phyloP scores from a whole-genome alignment of 2,113 vertebrate genomes.

The Scatophagus argus region DNA sequence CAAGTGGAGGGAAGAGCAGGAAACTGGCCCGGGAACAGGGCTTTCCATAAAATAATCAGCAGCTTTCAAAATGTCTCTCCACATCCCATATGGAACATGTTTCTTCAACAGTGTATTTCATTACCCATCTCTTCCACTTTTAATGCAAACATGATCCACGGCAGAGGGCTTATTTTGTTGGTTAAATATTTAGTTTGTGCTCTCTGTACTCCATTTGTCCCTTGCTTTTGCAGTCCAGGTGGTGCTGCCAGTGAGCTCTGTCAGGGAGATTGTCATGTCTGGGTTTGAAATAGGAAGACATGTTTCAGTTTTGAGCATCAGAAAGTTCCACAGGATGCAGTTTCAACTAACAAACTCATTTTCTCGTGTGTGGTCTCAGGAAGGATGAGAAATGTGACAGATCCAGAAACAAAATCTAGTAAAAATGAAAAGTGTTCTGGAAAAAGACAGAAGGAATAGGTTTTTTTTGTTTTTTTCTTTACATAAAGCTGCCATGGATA shows the following conservation, averaged over 20 bases:
- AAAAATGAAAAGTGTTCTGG: not conserved
- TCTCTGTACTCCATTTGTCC: conserved; percentile 5
- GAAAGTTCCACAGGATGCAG: not conserved
- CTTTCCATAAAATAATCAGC: conserved; percentile 67
- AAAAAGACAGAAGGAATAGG: not conserved
- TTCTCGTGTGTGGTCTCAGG: not conserved
- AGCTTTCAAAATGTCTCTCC: conserved; percentile 58
- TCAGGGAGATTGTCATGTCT: conserved; percentile 11
- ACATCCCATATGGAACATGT: conserved; percentile 37
- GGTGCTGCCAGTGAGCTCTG: conserved; percentile 1
- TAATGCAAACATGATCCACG: conserved; percentile 38
- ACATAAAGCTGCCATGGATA: not conserved
- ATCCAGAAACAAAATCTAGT: not conserved
- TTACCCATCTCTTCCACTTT: conserved; percentile 39
- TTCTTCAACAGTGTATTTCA: conserved; percentile 54
- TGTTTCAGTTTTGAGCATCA: not conserved
- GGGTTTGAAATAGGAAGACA: conserved; percentile 18
- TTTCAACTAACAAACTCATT: not conserved
- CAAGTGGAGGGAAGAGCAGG: not conserved
- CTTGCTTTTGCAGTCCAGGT: not conserved
- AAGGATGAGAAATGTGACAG: not conserved
- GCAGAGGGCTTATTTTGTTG: conserved; percentile 23
- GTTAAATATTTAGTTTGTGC: conserved; percentile 45
- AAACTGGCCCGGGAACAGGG: conserved; percentile 42
- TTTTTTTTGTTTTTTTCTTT: not conserved